Base-by-base conservation (phyloP, 2,797 vertebrate genomes). In the Peromyscus nudipes region DNA sequence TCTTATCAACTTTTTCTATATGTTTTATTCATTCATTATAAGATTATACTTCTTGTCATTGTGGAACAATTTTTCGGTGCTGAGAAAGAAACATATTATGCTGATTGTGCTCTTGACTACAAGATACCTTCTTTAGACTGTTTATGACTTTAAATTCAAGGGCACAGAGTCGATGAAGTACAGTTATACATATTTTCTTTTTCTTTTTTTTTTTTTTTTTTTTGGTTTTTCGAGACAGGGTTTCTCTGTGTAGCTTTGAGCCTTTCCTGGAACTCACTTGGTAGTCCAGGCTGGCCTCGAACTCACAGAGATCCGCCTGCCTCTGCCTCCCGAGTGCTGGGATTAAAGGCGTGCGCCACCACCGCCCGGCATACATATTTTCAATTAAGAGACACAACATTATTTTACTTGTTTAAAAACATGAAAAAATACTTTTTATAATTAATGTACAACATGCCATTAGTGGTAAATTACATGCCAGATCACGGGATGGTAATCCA, bases 71-170 rank as follows among this genome's bases (percentile, higher is more conserved):
- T 60, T 87, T 88, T n/a, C 84, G 13, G 34, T 65, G 13, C 2
- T 62, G 17, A 73, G 29, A 25, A 81, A 71, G 52, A 85, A 93
- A 62, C 43, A 40, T 64, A 23, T 55, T 69, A 21, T 40, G 67
- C 6, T 65, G 91, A 46, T 88, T 95, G 57, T 73, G 6, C 64
- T 52, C 92, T 29, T 90, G 40, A 90, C 80, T 92, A 40, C 46
- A 92, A 94, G 13, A 60, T 2, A 93, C 55, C 2, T 75, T 83
- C 17, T 79, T 89, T 83, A 55, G 10, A 81, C 27, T 80, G 0
- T 34, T 89, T 73, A 94, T 85, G 76, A 90, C 21, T 86, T 88
- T 91, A 87, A 76, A 93, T 89, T 86, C 12, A 69, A 57, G 77
- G 13, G 14, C 16, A 60, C 85, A 85, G 16, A 83, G 64, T 76